Conservation (phyloP, 1,140 invertebrate species). For the Heliconius hewitsoni region DNA sequence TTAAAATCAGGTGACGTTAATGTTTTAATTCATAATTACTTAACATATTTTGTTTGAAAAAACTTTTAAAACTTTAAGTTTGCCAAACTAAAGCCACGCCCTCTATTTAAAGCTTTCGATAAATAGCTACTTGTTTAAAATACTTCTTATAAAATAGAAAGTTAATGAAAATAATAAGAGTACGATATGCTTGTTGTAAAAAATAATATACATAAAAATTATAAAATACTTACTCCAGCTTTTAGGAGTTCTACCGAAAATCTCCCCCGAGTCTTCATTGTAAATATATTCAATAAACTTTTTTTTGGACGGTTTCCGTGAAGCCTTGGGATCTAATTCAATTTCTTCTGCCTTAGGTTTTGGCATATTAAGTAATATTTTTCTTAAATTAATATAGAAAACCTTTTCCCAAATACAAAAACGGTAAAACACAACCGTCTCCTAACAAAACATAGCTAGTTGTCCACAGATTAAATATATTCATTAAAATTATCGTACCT, state of each 20-base stretch:
- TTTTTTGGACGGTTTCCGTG: slow-evolving; percentile 44
- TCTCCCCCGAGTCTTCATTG: slow-evolving; percentile 86
- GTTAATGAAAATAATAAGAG: background rate
- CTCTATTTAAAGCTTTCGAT: slow-evolving; percentile 20
- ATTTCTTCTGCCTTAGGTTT: slow-evolving; percentile 63
- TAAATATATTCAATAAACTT: slow-evolving; percentile 83
- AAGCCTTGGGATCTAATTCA: slow-evolving; percentile 62
- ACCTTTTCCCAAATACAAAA: slow-evolving; percentile 16
- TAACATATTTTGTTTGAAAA: background rate
- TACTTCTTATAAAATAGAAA: background rate
- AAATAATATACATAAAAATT: background rate
- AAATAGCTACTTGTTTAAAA: background rate
- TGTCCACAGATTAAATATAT: slow-evolving; percentile 21
- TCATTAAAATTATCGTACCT: background rate
- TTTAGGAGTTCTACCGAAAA: slow-evolving; percentile 86
- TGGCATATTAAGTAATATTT: slow-evolving; percentile 42
- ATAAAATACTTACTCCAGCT: slow-evolving; percentile 87
- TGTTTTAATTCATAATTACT: no score
- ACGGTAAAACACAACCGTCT: slow-evolving; percentile 30
- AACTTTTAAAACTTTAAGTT: background rate
- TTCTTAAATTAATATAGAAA: slow-evolving; percentile 26
- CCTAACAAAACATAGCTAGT: slow-evolving; percentile 24
- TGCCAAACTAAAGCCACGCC: slow-evolving; percentile 27
- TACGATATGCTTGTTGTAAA: no score
- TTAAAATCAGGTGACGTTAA: no score